Evolutionary conservation across 2,888 invertebrate genomes (phyloP).

Genomic region (Congeria kusceri): DNA sequence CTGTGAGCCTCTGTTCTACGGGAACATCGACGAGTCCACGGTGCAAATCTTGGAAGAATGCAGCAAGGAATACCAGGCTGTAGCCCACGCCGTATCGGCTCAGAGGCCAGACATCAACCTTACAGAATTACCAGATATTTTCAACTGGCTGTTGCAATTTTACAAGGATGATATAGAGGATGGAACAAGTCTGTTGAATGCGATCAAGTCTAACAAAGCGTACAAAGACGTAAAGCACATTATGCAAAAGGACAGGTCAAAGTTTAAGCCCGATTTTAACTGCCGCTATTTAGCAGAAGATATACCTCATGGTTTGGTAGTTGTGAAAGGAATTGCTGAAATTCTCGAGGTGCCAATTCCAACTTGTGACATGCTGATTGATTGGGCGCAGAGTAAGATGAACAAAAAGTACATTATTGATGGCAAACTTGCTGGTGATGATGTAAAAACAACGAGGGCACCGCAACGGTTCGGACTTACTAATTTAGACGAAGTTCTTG

Average conservation of each 20-base stretch:
- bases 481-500: conserved; percentile 68
- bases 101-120: conserved; percentile 62
- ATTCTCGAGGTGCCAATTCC: conserved; percentile 68
- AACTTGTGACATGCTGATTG: conserved; percentile 67
- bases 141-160: conserved; percentile 70
- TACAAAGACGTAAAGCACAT: conserved; percentile 72
- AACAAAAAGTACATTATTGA: conserved; percentile 75
- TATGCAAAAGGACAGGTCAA: conserved; percentile 50
- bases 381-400: conserved; percentile 76
- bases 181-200: conserved; percentile 61
- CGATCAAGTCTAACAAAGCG: conserved; percentile 70
- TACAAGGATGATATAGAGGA: conserved; percentile 72
- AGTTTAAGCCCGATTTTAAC: conserved; percentile 63
- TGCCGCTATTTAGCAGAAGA: conserved; percentile 74
- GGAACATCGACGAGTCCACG: conserved; percentile 66
- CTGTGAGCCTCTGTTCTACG: conserved; percentile 70
- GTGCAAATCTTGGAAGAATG: conserved; percentile 59
- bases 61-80: conserved; percentile 63
- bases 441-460: conserved; percentile 70
- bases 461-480: conserved; percentile 75
- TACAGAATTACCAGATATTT: conserved; percentile 65
- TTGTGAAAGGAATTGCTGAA: conserved; percentile 74
- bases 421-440: conserved; percentile 73
- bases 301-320: conserved; percentile 75
- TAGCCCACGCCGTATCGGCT: conserved; percentile 60